Conservation (phyloP, 2,797 vertebrate species). For the Ptychobarbus kaznakovi region DNA sequence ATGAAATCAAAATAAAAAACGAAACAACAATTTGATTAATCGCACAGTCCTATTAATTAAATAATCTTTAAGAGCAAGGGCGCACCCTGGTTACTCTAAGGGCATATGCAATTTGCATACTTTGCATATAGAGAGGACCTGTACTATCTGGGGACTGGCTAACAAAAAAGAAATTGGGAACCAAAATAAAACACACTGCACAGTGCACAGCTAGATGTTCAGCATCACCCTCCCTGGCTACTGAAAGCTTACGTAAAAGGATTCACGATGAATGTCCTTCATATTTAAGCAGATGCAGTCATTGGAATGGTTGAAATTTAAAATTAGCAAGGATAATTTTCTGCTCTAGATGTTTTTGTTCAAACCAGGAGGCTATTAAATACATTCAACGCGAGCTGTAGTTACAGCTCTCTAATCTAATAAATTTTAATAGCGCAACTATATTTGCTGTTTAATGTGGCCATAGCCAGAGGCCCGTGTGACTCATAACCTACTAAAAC, state of each 20-base stretch:
- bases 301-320: constrained; percentile 6
- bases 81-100: neutral
- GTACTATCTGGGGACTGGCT: neutral
- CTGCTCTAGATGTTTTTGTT: constrained; percentile 32
- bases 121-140: neutral
- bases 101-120: neutral
- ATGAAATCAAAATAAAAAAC: too few species aligned
- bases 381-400: constrained; percentile 8
- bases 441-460: constrained; percentile 25
- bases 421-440: constrained; percentile 31
- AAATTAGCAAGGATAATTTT: neutral
- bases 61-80: too few species aligned
- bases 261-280: neutral
- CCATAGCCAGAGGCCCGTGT: constrained; percentile 23
- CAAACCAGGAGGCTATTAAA: constrained; percentile 38
- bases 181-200: neutral
- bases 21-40: too few species aligned
- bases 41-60: too few species aligned
- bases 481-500: constrained; percentile 43
- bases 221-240: neutral
- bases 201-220: neutral
- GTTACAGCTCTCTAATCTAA: constrained; percentile 32
- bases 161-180: neutral
- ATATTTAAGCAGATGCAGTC: constrained; percentile 2
- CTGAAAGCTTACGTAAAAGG: neutral